Evolutionary conservation across 1,140 invertebrate species (phyloP), one percentile per base, ranked within the genome.

Genomic region (Leptinotarsa texana): DNA sequence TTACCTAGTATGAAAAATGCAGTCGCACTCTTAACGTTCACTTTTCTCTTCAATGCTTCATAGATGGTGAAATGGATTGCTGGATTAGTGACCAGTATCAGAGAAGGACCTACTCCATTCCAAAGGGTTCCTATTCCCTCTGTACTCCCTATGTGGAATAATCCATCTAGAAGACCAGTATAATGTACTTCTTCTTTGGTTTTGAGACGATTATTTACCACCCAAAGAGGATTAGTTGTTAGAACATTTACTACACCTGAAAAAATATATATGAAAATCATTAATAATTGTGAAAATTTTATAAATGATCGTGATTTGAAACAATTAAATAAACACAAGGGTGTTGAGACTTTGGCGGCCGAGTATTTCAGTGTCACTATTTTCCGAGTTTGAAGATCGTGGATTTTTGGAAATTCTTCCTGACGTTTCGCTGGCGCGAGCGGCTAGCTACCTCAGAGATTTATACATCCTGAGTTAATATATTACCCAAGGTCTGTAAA

Each of bases 21-120:
- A 51, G 70, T 48, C 1, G 78, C 76, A 69, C 72, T 77, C 63
- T 77, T 83, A 21, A 77, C 67, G n/a, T 81, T 78, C 11, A 92
- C 76, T 78, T 88, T 87, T 72, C 94, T 87, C 84, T 97, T 97
- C 0, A 97, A 85, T 63, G 90, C 85, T 84, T 97, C 95, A 85
- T 97, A 97, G 51, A 94, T 91, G 91, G 96, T 95, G 84, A 97
- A 96, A 83, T 97, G 95, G 69, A 97, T 91, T 1, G 95, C 94
- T 49, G 95, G 96, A 88, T 97, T 97, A 13, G 90, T 89, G 4
- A 95, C 93, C 11, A 97, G 86, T 69, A 97, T 86, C 13, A 97
- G 83, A n/a, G 95, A 96, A 4, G 95, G 92, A 15, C 92, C 80
- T 0, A 93, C 91, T 8, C 95, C 94, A 66, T 92, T 91, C 95